Percentiles rank a stretch among this genome's conserved stretches.
Conservation (phyloP, 2,113 vertebrate genomes). For the Lagopus leucura region DNA sequence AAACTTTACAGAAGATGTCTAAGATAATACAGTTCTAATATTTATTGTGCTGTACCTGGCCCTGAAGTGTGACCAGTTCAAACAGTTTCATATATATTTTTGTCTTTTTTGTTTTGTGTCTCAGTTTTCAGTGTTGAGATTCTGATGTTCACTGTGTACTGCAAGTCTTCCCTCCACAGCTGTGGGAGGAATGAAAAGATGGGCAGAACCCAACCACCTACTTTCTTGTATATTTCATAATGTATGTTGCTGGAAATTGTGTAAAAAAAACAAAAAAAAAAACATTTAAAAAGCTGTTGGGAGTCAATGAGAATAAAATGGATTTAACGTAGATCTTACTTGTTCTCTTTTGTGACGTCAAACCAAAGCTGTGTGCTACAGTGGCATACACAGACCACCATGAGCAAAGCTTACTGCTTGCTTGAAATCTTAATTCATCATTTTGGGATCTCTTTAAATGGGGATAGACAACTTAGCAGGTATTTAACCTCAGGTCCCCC, state of each 20-base stretch:
- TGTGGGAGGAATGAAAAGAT: conserved; percentile 49
- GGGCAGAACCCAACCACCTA: conserved; percentile 55
- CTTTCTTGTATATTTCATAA: conserved; percentile 74
- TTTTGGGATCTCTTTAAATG: background rate
- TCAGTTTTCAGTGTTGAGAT: conserved; percentile 78
- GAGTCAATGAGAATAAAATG: conserved; percentile 78
- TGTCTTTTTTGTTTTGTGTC: conserved; percentile 63
- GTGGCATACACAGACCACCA: accelerated
- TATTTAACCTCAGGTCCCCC: background rate
- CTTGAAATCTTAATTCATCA: background rate
- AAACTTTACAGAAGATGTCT: conserved; percentile 73
- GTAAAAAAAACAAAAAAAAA: conserved; percentile 28
- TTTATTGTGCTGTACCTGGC: conserved; percentile 81
- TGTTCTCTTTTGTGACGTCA: background rate
- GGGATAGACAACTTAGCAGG: background rate
- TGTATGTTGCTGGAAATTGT: conserved; percentile 77
- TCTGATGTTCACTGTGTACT: conserved; percentile 71
- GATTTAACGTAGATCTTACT: conserved; percentile 72
- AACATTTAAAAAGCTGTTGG: conserved; percentile 42
- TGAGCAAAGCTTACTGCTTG: background rate
- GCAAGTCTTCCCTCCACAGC: conserved; percentile 61
- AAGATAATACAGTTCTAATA: conserved; percentile 77
- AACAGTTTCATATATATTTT: conserved; percentile 78
- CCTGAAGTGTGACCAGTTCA: conserved; percentile 75
- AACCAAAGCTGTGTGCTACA: background rate